These are phyloP conservation scores for Apodemus sylvaticus DNA, from an alignment of 2,113 vertebrate genomes.

Conservation along the genomic window DNA sequence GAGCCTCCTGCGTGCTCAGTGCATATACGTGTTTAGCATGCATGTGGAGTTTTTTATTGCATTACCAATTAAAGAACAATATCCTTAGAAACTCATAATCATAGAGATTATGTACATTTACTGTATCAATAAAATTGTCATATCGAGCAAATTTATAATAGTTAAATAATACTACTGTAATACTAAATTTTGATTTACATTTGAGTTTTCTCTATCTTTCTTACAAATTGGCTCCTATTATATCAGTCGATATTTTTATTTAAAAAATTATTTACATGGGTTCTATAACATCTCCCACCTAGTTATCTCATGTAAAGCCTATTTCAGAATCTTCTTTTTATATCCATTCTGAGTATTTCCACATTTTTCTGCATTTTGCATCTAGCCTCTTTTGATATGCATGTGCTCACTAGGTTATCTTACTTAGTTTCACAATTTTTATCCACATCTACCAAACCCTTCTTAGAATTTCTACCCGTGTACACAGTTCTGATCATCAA, in stretches of 20 bases:
- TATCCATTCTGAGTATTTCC: slow-evolving; percentile 9
- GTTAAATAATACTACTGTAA: neutral
- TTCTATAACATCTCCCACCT: neutral
- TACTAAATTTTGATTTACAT: slow-evolving; percentile 7
- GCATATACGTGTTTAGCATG: neutral
- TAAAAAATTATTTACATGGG: slow-evolving; percentile 14
- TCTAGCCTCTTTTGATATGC: neutral
- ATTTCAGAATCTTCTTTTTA: neutral
- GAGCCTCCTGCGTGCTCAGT: neutral
- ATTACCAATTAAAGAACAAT: slow-evolving; percentile 35
- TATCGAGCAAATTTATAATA: neutral
- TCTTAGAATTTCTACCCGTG: neutral
- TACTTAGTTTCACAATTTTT: neutral
- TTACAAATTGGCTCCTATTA: neutral
- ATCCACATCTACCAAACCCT: neutral
- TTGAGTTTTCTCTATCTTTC: neutral
- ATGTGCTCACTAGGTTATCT: neutral
- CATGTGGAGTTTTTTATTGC: neutral
- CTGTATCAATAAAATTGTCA: neutral
- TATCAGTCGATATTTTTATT: slow-evolving; percentile 1
- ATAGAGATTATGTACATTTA: neutral
- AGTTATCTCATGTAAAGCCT: neutral
- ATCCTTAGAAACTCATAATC: neutral
- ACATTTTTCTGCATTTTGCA: slow-evolving; percentile 25
- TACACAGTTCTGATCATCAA: neutral